phyloP scores from a whole-genome alignment of 2,888 invertebrate genomes.

The Meandrusa payeni region DNA sequence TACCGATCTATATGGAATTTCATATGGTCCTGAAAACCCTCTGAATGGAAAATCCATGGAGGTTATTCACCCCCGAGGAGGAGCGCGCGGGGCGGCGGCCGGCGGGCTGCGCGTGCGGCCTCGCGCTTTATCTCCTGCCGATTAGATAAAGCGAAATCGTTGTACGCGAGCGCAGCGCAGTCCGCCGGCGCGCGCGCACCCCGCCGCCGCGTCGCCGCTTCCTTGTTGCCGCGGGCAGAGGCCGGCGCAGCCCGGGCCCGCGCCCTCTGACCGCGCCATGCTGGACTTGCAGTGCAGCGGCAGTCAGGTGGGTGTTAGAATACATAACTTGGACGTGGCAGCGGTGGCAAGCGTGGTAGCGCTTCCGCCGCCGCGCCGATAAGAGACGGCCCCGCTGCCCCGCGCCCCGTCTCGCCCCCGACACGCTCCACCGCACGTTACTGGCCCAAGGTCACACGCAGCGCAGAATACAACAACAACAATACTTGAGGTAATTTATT shows the following conservation, averaged over 20 bases:
- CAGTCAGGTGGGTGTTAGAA: constrained; percentile 2
- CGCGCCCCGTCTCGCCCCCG: too few species aligned
- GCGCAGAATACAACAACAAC: too few species aligned
- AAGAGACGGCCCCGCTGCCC: constrained; percentile 5
- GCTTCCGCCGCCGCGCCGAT: constrained; percentile 11
- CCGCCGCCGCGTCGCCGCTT: constrained; percentile 35
- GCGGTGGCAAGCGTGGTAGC: constrained; percentile 28
- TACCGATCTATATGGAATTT: too few species aligned
- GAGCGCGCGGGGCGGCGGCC: constrained; percentile 27
- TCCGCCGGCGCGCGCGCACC: constrained; percentile 47
- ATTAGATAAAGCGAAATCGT: constrained; percentile 67
- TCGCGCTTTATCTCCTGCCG: constrained; percentile 55
- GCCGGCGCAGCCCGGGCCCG: constrained; percentile 22
- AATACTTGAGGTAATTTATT: too few species aligned
- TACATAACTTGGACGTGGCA: constrained; percentile 30
- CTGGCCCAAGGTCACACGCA: too few species aligned
- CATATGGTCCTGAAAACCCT: too few species aligned
- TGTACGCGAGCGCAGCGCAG: constrained; percentile 45
- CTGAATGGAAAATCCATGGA: too few species aligned
- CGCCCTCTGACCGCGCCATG: constrained; percentile 31
- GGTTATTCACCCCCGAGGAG: too few species aligned
- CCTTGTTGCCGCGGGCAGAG: constrained; percentile 32
- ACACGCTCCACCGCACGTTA: too few species aligned
- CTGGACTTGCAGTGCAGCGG: not conserved
- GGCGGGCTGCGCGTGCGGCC: constrained; percentile 29